These are phyloP conservation scores for Hyperoplus immaculatus DNA, from an alignment of 2,797 vertebrate genomes.

Conservation along the genomic window DNA sequence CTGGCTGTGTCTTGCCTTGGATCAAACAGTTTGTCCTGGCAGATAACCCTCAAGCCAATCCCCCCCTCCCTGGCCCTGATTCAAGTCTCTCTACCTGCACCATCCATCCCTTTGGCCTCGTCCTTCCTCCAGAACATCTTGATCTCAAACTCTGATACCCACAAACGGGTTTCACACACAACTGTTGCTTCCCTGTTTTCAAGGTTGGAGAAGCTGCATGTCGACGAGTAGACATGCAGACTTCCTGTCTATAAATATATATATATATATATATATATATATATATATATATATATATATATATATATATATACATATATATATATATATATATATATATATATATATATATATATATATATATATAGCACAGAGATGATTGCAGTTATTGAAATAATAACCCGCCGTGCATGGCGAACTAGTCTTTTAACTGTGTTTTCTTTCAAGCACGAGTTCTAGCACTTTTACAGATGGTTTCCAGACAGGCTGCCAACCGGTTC, in stretches of 20 bases:
- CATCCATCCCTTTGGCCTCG: constrained; percentile 3
- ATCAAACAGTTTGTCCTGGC: constrained; percentile 43
- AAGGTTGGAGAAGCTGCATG: constrained; percentile 17
- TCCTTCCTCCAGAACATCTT: constrained; percentile 39
- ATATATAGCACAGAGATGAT: constrained; percentile 20
- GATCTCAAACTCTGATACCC: neutral
- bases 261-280: no score
- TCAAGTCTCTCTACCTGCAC: neutral
- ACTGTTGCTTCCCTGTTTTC: neutral
- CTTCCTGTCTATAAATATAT: no score
- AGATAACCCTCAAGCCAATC: constrained; percentile 34
- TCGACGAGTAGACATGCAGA: no score
- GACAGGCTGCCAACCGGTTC: constrained; percentile 46
- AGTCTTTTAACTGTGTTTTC: constrained; percentile 21
- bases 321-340: neutral
- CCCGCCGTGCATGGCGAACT: neutral
- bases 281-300: neutral
- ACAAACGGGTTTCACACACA: neutral
- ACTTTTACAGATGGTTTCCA: constrained; percentile 43
- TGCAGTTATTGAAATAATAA: constrained; percentile 37
- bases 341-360: no score
- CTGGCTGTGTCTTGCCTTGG: constrained; percentile 20
- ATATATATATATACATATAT: no score
- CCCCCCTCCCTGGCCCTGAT: constrained; percentile 15
- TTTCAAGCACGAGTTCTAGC: constrained; percentile 9